Conservation (phyloP, 2,113 vertebrate genomes). For the Ariopsis seemanni region DNA sequence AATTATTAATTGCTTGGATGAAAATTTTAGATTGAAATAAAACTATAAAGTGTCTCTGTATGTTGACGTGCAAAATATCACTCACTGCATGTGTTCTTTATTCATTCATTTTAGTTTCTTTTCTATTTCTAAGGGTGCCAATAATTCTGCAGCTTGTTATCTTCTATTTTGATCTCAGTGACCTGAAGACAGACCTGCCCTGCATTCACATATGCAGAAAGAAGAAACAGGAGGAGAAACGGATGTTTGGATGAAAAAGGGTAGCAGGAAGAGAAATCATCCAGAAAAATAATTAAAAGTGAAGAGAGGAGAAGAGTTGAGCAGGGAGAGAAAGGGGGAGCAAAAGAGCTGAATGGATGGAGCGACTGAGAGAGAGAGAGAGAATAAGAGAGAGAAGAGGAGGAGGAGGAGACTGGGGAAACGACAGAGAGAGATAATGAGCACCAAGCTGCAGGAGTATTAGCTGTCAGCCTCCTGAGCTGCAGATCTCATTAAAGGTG, state of each 20-base stretch:
- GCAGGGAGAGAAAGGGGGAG: constrained; percentile 38
- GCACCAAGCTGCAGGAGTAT: constrained; percentile 31
- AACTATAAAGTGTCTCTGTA: background rate
- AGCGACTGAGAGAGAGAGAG: background rate
- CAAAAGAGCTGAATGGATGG: background rate
- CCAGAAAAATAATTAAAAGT: background rate
- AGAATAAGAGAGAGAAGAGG: constrained; percentile 5
- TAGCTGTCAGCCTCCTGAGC: constrained; percentile 48
- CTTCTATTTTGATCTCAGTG: background rate
- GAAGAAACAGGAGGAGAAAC: background rate
- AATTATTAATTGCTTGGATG: background rate
- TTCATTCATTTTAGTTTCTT: background rate
- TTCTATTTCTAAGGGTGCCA: background rate
- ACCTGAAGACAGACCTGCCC: background rate
- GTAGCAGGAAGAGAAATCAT: background rate
- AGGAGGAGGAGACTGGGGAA: constrained; percentile 29
- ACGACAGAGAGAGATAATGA: constrained; percentile 46
- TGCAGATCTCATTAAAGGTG: constrained; percentile 52
- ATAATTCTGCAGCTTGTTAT: background rate
- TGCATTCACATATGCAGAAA: background rate
- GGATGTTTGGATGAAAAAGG: background rate
- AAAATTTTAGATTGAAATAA: background rate
- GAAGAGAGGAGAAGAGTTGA: constrained; percentile 11
- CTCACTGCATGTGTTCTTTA: background rate
- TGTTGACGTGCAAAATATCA: background rate